phyloP scores from a whole-genome alignment of 2,888 invertebrate species.

The Pollenia labialis region DNA sequence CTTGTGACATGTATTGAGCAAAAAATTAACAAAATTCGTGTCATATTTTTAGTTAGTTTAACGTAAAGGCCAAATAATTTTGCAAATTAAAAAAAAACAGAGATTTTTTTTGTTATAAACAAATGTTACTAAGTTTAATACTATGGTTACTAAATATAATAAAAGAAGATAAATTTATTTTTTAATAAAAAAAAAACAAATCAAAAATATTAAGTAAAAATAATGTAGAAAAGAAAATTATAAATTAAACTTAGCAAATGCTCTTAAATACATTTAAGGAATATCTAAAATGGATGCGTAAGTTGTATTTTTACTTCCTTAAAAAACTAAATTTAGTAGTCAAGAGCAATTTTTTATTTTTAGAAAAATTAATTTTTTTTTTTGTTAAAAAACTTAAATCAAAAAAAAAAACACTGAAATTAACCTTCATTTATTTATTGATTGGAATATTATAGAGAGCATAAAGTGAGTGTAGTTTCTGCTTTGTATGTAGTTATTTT shows the following conservation, averaged over 20 bases:
- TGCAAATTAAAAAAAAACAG: conserved; percentile 3
- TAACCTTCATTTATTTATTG: conserved; percentile 69
- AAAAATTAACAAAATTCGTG: conserved; percentile 36
- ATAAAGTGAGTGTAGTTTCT: conserved; percentile 17
- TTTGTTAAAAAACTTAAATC: conserved; percentile 4
- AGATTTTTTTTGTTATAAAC: neutral
- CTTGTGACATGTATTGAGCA: conserved; percentile 47
- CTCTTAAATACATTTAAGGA: conserved; percentile 69
- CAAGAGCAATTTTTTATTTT: neutral
- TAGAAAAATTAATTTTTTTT: neutral
- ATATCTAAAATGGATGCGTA: conserved; percentile 75
- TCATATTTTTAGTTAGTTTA: conserved; percentile 65
- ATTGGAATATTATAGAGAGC: conserved; percentile 55
- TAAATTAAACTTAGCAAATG: conserved; percentile 59
- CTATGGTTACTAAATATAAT: conserved; percentile 70
- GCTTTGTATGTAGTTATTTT: neutral
- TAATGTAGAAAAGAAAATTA: conserved; percentile 35
- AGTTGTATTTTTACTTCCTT: conserved; percentile 57
- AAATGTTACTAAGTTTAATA: conserved; percentile 57
- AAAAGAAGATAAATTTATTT: conserved; percentile 45
- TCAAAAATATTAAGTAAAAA: conserved; percentile 4
- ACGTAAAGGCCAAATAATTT: conserved; percentile 58
- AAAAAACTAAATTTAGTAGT: conserved; percentile 39
- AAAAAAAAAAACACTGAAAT: conserved; percentile 33
- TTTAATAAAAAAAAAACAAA: conserved; percentile 17